Conservation (phyloP, 2,797 vertebrate species). For the Epinephelus awoara region DNA sequence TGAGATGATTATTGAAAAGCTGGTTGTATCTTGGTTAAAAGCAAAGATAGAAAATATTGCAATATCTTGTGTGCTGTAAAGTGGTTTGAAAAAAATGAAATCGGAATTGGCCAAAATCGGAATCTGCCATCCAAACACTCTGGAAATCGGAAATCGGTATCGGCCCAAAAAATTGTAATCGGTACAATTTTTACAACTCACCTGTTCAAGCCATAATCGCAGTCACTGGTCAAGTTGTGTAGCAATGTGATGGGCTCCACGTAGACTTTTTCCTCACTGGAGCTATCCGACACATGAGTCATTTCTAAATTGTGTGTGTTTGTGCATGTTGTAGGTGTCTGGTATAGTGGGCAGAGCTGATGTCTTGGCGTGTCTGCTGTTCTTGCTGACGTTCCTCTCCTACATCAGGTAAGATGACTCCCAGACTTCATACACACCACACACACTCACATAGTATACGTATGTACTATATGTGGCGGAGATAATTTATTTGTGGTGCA, state of each 20-base stretch:
- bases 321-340: slow-evolving; percentile 89
- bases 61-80: too few relatives aligned
- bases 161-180: too few relatives aligned
- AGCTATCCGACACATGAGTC: slow-evolving; percentile 1
- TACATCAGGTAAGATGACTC: slow-evolving; percentile 90
- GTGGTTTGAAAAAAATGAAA: too few relatives aligned
- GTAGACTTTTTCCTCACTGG: background rate
- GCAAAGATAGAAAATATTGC: too few relatives aligned
- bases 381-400: slow-evolving; percentile 95
- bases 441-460: too few relatives aligned
- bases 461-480: too few relatives aligned
- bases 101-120: too few relatives aligned
- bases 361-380: slow-evolving; percentile 93
- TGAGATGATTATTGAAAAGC: too few relatives aligned
- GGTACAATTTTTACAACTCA: background rate
- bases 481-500: too few relatives aligned
- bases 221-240: slow-evolving; percentile 2
- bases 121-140: too few relatives aligned
- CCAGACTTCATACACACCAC: background rate
- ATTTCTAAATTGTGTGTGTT: slow-evolving; percentile 24
- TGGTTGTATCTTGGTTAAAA: too few relatives aligned
- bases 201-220: slow-evolving; percentile 5
- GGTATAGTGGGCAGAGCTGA: slow-evolving; percentile 97
- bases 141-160: too few relatives aligned
- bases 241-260: slow-evolving; percentile 25